Conservation (phyloP, 2,888 invertebrate species). For the Zootermopsis nevadensis region DNA sequence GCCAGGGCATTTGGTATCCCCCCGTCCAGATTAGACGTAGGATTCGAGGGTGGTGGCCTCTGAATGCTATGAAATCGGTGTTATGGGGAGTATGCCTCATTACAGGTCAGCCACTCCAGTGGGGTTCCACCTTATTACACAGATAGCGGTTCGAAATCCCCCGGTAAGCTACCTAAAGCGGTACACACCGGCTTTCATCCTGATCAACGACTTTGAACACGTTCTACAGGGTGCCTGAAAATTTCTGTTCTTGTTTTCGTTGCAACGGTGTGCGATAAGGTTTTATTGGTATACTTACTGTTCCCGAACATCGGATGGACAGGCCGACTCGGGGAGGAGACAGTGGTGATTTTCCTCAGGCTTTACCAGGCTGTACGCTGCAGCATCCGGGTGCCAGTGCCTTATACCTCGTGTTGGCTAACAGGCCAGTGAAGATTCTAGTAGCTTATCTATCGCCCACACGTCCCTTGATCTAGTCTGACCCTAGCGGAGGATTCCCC, state of each 20-base stretch:
- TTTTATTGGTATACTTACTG: too few species aligned
- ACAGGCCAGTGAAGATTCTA: too few species aligned
- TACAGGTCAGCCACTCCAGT: constrained; percentile 6
- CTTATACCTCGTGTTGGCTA: too few species aligned
- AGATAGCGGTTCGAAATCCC: constrained; percentile 3
- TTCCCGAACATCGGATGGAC: too few species aligned
- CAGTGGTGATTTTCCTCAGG: too few species aligned
- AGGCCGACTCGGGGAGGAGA: too few species aligned
- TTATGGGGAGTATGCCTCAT: neutral
- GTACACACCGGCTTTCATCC: neutral
- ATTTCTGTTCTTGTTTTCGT: neutral
- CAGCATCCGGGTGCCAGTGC: too few species aligned
- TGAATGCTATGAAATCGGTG: constrained; percentile 12
- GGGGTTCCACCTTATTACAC: neutral
- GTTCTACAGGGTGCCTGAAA: neutral
- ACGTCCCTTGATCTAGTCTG: too few species aligned
- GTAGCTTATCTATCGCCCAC: too few species aligned
- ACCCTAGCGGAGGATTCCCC: too few species aligned
- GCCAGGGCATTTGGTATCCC: neutral
- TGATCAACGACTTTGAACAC: neutral
- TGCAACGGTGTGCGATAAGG: too few species aligned
- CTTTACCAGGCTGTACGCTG: too few species aligned
- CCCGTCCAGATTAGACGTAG: neutral
- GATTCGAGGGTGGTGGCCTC: neutral
- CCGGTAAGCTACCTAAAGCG: constrained; percentile 7